Percentiles rank a stretch among this genome's conserved stretches.
phyloP scores from a whole-genome alignment of 1,140 invertebrate genomes.

The Leptinotarsa lineolata region DNA sequence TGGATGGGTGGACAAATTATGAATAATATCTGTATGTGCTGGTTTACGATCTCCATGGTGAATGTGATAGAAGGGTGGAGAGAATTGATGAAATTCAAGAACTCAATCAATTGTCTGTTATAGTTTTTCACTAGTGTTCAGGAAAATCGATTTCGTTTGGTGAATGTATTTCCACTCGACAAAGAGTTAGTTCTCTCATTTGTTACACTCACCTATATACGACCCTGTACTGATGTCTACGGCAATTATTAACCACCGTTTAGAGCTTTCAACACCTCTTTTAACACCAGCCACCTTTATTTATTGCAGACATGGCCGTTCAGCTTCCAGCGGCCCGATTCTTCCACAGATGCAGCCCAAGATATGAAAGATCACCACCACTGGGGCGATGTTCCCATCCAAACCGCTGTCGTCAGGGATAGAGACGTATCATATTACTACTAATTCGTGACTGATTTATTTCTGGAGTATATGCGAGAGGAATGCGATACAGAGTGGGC shows the following conservation, averaged over 20 bases:
- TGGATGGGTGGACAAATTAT: no score
- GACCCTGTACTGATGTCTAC: not conserved
- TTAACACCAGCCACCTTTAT: constrained; percentile 19
- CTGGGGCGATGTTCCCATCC: constrained; percentile 45
- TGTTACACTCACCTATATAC: not conserved
- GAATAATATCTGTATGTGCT: no score
- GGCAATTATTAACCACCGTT: not conserved
- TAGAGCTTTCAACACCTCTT: not conserved
- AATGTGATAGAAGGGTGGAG: no score
- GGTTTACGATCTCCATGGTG: no score
- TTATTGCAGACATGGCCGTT: constrained; percentile 54
- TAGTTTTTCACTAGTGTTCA: no score
- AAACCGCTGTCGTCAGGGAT: constrained; percentile 49
- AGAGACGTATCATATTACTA: constrained; percentile 54
- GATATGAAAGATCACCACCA: constrained; percentile 22
- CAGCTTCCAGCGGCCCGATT: constrained; percentile 50
- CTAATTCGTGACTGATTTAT: constrained; percentile 38
- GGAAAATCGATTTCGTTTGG: no score
- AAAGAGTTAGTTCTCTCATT: not conserved
- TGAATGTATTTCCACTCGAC: not conserved
- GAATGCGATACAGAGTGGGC: not conserved
- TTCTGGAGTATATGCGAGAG: not conserved
- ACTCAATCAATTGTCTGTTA: no score
- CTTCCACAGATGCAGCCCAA: constrained; percentile 43
- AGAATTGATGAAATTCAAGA: no score